phyloP scores from a whole-genome alignment of 30 jellyfish, hydroid and myxozoan species.

The Aurelia sp. region DNA sequence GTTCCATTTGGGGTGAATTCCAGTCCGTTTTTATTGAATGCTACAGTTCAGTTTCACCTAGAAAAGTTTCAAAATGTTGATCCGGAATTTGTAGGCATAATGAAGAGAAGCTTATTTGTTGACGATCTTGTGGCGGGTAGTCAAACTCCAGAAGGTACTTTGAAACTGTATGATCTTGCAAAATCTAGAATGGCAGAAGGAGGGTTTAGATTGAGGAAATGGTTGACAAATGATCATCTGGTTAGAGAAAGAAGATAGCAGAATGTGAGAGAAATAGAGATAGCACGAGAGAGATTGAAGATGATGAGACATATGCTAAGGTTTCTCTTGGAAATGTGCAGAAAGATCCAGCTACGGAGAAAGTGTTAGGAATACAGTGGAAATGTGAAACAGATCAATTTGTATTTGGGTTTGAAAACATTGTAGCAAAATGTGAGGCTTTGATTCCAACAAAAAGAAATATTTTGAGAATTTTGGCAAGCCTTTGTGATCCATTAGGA shows the following conservation, averaged over 20 bases:
- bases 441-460: neutral
- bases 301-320: too few species aligned
- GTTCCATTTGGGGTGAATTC: conserved; percentile 43
- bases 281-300: neutral
- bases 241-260: neutral
- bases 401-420: neutral
- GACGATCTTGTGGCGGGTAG: conserved; percentile 24
- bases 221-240: neutral
- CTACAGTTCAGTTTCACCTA: conserved; percentile 29
- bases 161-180: neutral
- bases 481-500: conserved; percentile 83
- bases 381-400: neutral
- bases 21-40: conserved; percentile 23
- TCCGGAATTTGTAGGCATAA: too few species aligned
- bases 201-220: conserved; percentile 2
- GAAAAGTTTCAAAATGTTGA: neutral
- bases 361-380: conserved; percentile 25
- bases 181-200: neutral
- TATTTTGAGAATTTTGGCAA: conserved; percentile 48
- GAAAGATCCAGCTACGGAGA: neutral
- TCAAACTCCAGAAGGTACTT: conserved; percentile 9
- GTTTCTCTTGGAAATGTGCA: too few species aligned
- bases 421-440: conserved; percentile 27
- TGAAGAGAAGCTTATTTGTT: neutral
- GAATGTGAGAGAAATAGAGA: neutral